phyloP scores from a whole-genome alignment of 2,888 invertebrate genomes.

The Leucoptera coffeella region DNA sequence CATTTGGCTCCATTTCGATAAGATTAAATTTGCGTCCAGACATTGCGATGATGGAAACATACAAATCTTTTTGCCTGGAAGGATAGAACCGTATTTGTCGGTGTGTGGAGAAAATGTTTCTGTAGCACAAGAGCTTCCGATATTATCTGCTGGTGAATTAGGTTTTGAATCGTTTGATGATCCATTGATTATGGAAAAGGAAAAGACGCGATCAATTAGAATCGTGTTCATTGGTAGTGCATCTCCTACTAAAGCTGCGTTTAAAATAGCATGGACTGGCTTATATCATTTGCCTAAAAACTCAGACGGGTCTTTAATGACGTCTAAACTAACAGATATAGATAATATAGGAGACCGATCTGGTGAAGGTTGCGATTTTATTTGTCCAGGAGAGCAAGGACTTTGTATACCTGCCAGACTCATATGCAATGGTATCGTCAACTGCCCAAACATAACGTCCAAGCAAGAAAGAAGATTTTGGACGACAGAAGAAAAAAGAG shows the following conservation, averaged over 20 bases:
- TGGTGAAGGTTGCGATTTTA: conserved; percentile 68
- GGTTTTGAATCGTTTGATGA: conserved; percentile 55
- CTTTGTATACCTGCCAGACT: conserved; percentile 78
- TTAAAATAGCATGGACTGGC: conserved; percentile 88
- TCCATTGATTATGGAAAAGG: conserved; percentile 51
- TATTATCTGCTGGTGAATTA: conserved; percentile 71
- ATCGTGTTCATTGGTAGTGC: conserved; percentile 71
- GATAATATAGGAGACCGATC: conserved; percentile 21
- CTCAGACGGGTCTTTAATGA: conserved; percentile 72
- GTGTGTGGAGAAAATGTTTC: conserved; percentile 85
- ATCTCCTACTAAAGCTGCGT: conserved; percentile 76
- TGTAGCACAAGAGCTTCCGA: conserved; percentile 71
- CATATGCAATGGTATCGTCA: conserved; percentile 82
- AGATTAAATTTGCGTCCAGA: conserved; percentile 77
- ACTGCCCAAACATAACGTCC: conserved; percentile 71
- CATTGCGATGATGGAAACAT: conserved; percentile 83
- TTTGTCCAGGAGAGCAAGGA: conserved; percentile 79
- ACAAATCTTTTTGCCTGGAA: conserved; percentile 71
- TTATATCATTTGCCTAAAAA: conserved; percentile 80
- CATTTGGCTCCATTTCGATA: conserved; percentile 81
- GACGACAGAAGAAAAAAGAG: conserved; percentile 41
- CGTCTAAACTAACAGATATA: conserved; percentile 66
- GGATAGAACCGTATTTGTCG: conserved; percentile 68
- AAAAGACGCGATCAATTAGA: conserved; percentile 58
- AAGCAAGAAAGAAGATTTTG: conserved; percentile 37